Percentiles rank a stretch among this genome's conserved stretches.
These are phyloP conservation scores for Protonibea diacanthus DNA, from an alignment of 2,797 vertebrate species.

Conservation along the genomic window DNA sequence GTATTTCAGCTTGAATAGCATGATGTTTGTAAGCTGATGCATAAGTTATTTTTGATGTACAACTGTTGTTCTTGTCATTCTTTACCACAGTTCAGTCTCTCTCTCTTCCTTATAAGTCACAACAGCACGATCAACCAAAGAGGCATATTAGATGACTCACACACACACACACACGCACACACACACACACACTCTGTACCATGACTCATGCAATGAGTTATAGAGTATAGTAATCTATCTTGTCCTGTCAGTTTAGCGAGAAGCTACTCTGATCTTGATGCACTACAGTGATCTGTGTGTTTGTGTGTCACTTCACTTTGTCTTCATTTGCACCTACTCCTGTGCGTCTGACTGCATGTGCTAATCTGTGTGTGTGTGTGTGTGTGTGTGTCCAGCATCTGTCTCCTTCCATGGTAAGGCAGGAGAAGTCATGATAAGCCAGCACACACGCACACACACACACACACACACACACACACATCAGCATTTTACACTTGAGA, in stretches of 20 bases:
- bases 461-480: constrained; percentile 18
- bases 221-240: constrained; percentile 69
- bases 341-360: constrained; percentile 23
- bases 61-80: constrained; percentile 7
- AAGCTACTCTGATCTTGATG: constrained; percentile 60
- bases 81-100: constrained; percentile 29
- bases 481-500: constrained; percentile 36
- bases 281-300: constrained; percentile 59
- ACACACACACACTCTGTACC: constrained; percentile 13
- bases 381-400: constrained; percentile 22
- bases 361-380: not conserved
- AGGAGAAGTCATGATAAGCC: constrained; percentile 74
- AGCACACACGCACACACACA: constrained; percentile 33
- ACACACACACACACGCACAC: constrained; percentile 14
- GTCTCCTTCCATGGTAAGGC: constrained; percentile 47
- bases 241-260: constrained; percentile 59
- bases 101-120: constrained; percentile 26
- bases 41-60: constrained; percentile 25
- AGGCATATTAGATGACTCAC: constrained; percentile 56
- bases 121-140: constrained; percentile 39
- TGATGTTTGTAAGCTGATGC: constrained; percentile 6
- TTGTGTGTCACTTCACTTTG: constrained; percentile 58
- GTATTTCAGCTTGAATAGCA: not conserved
- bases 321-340: constrained; percentile 61
- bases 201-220: constrained; percentile 60